Evolutionary conservation across 1,140 invertebrate species (phyloP), one percentile per base, ranked within the genome.

Genomic region (Ctenoplectra terminalis): DNA sequence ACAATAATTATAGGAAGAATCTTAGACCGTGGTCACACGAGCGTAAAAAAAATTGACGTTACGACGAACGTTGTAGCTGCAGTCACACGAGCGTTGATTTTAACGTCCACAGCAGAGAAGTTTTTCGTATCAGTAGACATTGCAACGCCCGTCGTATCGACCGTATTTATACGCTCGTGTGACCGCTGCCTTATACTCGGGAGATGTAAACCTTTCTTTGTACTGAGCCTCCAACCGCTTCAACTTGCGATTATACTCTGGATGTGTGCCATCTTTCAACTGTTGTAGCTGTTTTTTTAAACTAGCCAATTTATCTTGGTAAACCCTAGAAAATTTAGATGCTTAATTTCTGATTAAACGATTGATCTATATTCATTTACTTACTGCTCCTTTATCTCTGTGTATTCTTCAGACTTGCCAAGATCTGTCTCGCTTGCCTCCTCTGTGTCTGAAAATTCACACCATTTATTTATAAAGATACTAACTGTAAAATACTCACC

Each of bases 301-400:
- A 91, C 95, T 97, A 0, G 96, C 96, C 74, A 99, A 93, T 93
- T 99, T 99, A 90, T 99, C 98, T 91, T 98, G 97, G 90, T 98
- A 99, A 94, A 99, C 97, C 92, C 97, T 98, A 89, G 2, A 94
- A 94, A 74, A 88, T 82, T 17, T 66, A 46, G 48, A n/a, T 23
- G 34, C 50, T 50, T 48, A 8, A 34, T 26, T 20, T n/a, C 74
- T n/a, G 50, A 80, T 60, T 52, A 34, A 54, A 54, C 43, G 37
- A 26, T 31, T 31, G 0, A 34, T n/a, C 11, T 48, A 11, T 50
- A 31, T 56, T 74, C 20, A 61, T 81, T 2, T 56, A 95, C 96
- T 95, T 94, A 98, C 97, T 98, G 97, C 94, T 99, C 98, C 94
- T 98, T 98, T 17, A 98, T 97, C 94, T 98, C 98, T 61, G 96